Evolutionary conservation across 1,140 invertebrate species (phyloP).

Genomic region (Bathynomus jamesi): DNA sequence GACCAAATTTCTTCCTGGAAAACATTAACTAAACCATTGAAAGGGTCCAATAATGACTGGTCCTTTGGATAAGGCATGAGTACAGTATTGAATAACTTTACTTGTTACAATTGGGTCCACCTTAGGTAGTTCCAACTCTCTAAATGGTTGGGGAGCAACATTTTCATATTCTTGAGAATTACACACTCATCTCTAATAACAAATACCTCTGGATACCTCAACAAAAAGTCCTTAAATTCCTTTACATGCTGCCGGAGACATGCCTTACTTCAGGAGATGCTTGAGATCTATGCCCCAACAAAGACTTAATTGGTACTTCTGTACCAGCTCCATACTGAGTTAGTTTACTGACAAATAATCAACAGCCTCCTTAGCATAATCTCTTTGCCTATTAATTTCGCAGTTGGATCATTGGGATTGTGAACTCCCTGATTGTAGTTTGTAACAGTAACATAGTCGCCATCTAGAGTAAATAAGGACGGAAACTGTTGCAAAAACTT

Average conservation of each 20-base stretch:
- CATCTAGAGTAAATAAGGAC: slow-evolving; percentile 79
- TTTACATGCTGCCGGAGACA: slow-evolving; percentile 86
- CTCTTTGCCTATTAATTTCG: slow-evolving; percentile 55
- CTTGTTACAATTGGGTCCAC: slow-evolving; percentile 71
- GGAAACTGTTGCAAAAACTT: slow-evolving; percentile 74
- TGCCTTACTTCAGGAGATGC: slow-evolving; percentile 91
- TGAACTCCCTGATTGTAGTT: slow-evolving; percentile 46
- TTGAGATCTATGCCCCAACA: slow-evolving; percentile 84
- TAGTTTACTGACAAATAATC: slow-evolving; percentile 85
- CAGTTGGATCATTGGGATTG: slow-evolving; percentile 42
- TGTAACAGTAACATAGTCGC: slow-evolving; percentile 83
- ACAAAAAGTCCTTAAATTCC: slow-evolving; percentile 85
- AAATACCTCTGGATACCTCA: slow-evolving; percentile 76
- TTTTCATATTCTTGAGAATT: slow-evolving; percentile 52
- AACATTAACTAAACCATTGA: slow-evolving; percentile 27
- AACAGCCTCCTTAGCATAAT: slow-evolving; percentile 85
- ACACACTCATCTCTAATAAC: slow-evolving; percentile 78
- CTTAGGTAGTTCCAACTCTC: slow-evolving; percentile 41
- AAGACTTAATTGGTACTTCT: slow-evolving; percentile 80
- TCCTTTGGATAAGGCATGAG: slow-evolving; percentile 22
- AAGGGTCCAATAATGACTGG: slow-evolving; percentile 29
- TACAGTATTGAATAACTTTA: slow-evolving; percentile 49
- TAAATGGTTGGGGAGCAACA: slow-evolving; percentile 31
- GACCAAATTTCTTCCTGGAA: slow-evolving; percentile 50
- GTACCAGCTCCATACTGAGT: slow-evolving; percentile 79